Conservation (phyloP, 2,797 vertebrate species). For the Knipowitschia caucasica region DNA sequence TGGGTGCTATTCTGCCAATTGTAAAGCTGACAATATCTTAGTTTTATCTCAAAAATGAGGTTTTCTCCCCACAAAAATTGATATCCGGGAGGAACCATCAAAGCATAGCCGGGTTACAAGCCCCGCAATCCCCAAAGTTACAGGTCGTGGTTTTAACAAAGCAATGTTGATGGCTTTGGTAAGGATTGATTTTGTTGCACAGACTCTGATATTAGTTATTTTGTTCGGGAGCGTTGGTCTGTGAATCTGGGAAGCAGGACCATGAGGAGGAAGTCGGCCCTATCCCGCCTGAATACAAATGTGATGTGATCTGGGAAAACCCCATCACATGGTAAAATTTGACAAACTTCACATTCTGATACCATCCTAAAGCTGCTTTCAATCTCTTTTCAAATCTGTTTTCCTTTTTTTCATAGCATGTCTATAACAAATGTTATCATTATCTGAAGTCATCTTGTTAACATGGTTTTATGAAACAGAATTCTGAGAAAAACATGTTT, state of each 20-base stretch:
- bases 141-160: constrained; percentile 26
- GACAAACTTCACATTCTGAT: too few relatives aligned
- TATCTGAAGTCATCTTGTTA: too few relatives aligned
- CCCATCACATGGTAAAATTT: too few relatives aligned
- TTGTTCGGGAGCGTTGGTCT: constrained; percentile 32
- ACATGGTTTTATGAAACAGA: too few relatives aligned
- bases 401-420: too few relatives aligned
- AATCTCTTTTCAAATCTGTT: too few relatives aligned
- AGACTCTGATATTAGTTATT: constrained; percentile 35
- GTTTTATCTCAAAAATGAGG: constrained; percentile 14
- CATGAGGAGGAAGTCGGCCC: constrained; percentile 19
- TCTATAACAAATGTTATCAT: too few relatives aligned
- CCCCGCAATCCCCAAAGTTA: constrained; percentile 29
- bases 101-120: constrained; percentile 26
- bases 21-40: constrained; percentile 12
- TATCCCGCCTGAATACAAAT: too few relatives aligned
- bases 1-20: constrained; percentile 9
- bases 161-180: constrained; percentile 36
- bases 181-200: constrained; percentile 34
- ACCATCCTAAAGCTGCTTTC: too few relatives aligned
- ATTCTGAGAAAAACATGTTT: too few relatives aligned
- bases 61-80: constrained; percentile 30
- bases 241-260: constrained; percentile 36
- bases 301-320: too few relatives aligned
- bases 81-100: constrained; percentile 34